Evolutionary conservation across 2,797 vertebrate species (phyloP), one percentile per base, ranked within the genome.

Genomic region (Cynopterus sphinx): DNA sequence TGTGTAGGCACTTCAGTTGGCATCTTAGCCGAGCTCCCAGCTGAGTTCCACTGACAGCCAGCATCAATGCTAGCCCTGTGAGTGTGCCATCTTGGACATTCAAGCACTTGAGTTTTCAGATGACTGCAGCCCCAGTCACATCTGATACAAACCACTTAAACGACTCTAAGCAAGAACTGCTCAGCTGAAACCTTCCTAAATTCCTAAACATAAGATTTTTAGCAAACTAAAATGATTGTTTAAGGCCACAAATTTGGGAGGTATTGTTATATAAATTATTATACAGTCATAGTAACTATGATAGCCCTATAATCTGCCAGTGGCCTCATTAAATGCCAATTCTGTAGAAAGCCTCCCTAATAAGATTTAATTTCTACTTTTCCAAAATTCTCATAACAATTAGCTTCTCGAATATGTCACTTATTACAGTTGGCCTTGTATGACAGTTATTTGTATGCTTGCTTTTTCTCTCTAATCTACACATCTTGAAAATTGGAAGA

Each of bases 281-380:
- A 91, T 6, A 79, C 65, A 91, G 36, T 21, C 49, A 36, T 46
- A 87, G 63, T 78, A 87, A 91, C 46, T 28, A 74, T 31, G 39
- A 49, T 77, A 82, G 61, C 12, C 51, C 51, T 57, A 57, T 5
- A 82, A 26, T 91, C 73, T 79, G 89, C 57, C 46, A 74, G 68
- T 41, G n/a, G 36, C 51, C 10, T 83, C 82, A 89, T 77, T 89
- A 96, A 93, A 87, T 78, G 59, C 28, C 74, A 82, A 21, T 85
- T 90, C 68, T 82, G 36, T 36, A 81, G 49, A 68, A 86, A 79
- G 46, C 1, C 79, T 86, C 57, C 33, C 36, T 49, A 75, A 75
- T 68, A 63, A 6, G 55, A 94, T 87, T 91, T 90, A 84, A 95
- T 93, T 85, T 82, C 87, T 88, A 77, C 41, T 63, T 75, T 78